Evolutionary conservation across 2,888 invertebrate species (phyloP).

Genomic region (Apodemia mormo): DNA sequence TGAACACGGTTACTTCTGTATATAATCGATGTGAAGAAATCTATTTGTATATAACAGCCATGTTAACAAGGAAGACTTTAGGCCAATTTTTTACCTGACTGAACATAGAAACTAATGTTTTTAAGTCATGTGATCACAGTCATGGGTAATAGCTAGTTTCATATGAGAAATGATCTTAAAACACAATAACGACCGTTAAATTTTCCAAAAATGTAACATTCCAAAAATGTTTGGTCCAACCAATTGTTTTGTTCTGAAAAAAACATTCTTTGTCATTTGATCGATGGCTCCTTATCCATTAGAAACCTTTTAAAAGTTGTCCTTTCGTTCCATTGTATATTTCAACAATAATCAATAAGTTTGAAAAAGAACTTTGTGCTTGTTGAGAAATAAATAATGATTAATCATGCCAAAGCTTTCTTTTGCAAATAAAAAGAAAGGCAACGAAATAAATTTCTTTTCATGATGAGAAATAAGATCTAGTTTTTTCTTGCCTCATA

Average conservation of each 20-base stretch:
- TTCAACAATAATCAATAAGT: conserved; percentile 65
- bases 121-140: neutral
- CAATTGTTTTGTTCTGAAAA: conserved; percentile 69
- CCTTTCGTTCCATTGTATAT: conserved; percentile 72
- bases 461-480: conserved; percentile 12
- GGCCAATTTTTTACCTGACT: too few relatives aligned
- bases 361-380: conserved; percentile 57
- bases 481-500: neutral
- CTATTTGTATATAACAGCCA: too few relatives aligned
- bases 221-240: conserved; percentile 57
- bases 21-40: too few relatives aligned
- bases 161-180: neutral
- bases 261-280: conserved; percentile 77
- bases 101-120: too few relatives aligned
- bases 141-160: neutral
- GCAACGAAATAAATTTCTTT: conserved; percentile 34
- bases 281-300: conserved; percentile 78
- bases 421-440: conserved; percentile 46
- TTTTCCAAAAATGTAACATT: conserved; percentile 51
- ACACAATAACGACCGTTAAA: neutral
- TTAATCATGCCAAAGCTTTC: conserved; percentile 62
- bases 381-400: conserved; percentile 56
- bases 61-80: too few relatives aligned
- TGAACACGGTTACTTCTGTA: too few relatives aligned
- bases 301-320: conserved; percentile 75